These are phyloP conservation scores for Embidobia sp. DNA, from an alignment of 2,888 invertebrate genomes.

Conservation along the genomic window DNA sequence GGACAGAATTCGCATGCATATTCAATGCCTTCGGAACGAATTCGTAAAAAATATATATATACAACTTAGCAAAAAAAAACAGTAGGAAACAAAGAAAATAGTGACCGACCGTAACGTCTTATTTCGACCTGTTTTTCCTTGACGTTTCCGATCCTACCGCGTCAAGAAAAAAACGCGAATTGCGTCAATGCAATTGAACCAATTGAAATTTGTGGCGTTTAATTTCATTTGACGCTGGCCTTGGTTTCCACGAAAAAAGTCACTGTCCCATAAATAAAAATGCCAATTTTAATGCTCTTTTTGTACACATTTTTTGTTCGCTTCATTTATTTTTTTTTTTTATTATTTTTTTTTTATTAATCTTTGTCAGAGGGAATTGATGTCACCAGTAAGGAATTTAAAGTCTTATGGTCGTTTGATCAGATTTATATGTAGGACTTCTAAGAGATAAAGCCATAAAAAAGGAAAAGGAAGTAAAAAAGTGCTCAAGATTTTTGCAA, in stretches of 20 bases:
- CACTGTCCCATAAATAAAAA: not conserved
- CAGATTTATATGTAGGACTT: too few species aligned
- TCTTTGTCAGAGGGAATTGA: not conserved
- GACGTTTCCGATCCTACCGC: too few species aligned
- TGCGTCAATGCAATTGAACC: conserved; percentile 10
- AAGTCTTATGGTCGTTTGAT: not conserved
- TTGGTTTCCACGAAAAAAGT: conserved; percentile 2
- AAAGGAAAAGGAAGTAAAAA: conserved; percentile 1
- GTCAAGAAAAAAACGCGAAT: too few species aligned
- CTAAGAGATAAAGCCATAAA: too few species aligned
- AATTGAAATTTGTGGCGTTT: not conserved
- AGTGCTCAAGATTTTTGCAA: not conserved
- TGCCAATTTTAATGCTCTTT: conserved; percentile 4
- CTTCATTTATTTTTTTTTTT: not conserved
- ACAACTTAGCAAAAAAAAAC: too few species aligned
- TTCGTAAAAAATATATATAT: too few species aligned
- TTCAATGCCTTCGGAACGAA: too few species aligned
- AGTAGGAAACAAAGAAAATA: not conserved
- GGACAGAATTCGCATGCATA: not conserved
- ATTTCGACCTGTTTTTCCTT: too few species aligned
- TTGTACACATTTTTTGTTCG: too few species aligned
- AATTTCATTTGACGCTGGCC: conserved; percentile 15
- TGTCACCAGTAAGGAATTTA: not conserved
- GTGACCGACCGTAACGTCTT: too few species aligned
- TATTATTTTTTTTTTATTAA: not conserved